Conservation (phyloP, 2,888 invertebrate species). For the Congeria kusceri region DNA sequence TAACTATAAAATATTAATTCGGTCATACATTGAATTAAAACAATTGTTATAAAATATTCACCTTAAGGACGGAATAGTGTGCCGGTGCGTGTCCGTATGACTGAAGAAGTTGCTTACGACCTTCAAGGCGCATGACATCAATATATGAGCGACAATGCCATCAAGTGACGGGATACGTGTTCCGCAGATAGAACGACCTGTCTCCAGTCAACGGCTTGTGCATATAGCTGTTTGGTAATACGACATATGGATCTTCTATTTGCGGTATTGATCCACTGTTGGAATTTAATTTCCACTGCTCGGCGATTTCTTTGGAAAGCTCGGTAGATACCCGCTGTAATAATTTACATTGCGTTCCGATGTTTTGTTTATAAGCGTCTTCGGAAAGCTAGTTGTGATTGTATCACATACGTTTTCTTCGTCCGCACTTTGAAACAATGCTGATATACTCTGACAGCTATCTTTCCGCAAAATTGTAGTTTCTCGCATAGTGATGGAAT, state of each 20-base stretch:
- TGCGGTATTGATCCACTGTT: neutral
- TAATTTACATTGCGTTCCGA: slow-evolving; percentile 41
- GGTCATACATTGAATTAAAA: too few relatives aligned
- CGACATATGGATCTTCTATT: neutral
- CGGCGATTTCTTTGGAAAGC: slow-evolving; percentile 43
- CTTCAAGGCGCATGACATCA: slow-evolving; percentile 49
- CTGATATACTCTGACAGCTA: slow-evolving; percentile 8
- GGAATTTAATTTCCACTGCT: slow-evolving; percentile 16
- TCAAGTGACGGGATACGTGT: slow-evolving; percentile 40
- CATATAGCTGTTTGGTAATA: slow-evolving; percentile 12
- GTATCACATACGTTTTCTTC: neutral
- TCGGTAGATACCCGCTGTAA: slow-evolving; percentile 60
- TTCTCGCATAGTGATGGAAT: neutral
- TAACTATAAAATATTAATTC: too few relatives aligned
- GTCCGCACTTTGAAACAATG: slow-evolving; percentile 2
- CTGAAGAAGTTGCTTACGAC: slow-evolving; percentile 44
- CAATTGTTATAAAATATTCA: too few relatives aligned
- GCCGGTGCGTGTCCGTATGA: slow-evolving; percentile 44
- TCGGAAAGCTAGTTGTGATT: neutral
- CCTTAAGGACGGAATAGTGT: slow-evolving; percentile 55
- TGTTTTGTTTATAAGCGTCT: slow-evolving; percentile 4
- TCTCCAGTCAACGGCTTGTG: slow-evolving; percentile 58
- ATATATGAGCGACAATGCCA: slow-evolving; percentile 48
- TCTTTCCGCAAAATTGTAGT: slow-evolving; percentile 7
- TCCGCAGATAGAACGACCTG: slow-evolving; percentile 40